Evolutionary conservation across 2,113 vertebrate genomes (phyloP).

Genomic region (Forbesichthys papilliferus): DNA sequence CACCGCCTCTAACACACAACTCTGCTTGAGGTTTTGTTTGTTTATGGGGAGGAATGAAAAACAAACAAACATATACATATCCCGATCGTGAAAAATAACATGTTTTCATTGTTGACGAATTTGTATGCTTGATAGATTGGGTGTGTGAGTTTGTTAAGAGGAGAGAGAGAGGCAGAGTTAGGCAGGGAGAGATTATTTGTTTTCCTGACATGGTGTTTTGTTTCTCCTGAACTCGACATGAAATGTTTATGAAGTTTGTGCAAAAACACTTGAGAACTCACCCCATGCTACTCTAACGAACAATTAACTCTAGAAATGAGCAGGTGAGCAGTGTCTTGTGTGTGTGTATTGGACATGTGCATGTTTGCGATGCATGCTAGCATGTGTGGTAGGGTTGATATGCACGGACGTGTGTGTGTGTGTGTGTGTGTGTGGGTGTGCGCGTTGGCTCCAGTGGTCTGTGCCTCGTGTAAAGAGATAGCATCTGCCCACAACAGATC

Average conservation of each 20-base stretch:
- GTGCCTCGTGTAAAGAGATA: conserved; percentile 69
- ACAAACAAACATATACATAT: neutral
- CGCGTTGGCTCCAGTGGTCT: conserved; percentile 67
- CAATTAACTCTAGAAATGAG: conserved; percentile 65
- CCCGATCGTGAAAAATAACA: conserved; percentile 27
- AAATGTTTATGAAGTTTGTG: conserved; percentile 56
- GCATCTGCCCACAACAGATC: conserved; percentile 72
- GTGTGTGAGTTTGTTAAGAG: conserved; percentile 40
- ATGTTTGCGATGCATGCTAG: conserved; percentile 1
- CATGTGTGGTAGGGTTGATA: conserved; percentile 26
- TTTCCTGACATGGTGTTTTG: conserved; percentile 17
- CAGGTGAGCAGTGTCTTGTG: conserved; percentile 51
- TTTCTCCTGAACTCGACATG: conserved; percentile 39
- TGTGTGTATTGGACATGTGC: conserved; percentile 39
- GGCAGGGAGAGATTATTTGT: conserved; percentile 7
- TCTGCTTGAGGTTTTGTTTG: conserved; percentile 31
- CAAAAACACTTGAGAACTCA: conserved; percentile 33
- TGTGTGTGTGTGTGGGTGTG: conserved; percentile 39
- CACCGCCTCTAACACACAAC: conserved; percentile 40
- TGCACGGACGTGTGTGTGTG: conserved; percentile 19
- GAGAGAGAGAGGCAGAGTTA: neutral
- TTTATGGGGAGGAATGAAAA: conserved; percentile 3
- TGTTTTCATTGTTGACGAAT: conserved; percentile 36
- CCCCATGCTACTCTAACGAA: conserved; percentile 59
- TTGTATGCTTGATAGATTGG: conserved; percentile 53